These are phyloP conservation scores for Isurus oxyrinchus DNA, from an alignment of 2,113 vertebrate genomes.

Conservation along the genomic window DNA sequence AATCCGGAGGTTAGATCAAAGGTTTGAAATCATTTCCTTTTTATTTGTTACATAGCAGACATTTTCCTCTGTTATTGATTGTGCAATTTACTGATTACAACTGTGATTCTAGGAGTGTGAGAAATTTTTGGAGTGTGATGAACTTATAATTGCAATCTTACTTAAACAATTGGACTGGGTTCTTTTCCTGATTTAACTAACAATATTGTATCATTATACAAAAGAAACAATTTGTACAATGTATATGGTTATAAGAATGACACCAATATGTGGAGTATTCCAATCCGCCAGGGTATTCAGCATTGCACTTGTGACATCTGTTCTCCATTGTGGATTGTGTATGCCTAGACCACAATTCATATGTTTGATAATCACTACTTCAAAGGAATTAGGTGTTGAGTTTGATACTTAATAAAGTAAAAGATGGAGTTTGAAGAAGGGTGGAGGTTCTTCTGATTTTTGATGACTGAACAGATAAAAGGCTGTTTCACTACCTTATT, in stretches of 20 bases:
- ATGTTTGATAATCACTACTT: neutral
- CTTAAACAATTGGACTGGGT: neutral
- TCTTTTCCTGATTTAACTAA: conserved; percentile 5
- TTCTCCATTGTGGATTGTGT: conserved; percentile 5
- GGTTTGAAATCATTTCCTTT: neutral
- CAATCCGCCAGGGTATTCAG: neutral
- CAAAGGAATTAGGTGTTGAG: neutral
- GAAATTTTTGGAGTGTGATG: neutral
- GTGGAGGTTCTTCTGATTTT: neutral
- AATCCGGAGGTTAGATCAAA: neutral
- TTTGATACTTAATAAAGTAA: neutral
- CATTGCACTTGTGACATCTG: neutral
- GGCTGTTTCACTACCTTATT: neutral
- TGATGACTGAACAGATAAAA: neutral
- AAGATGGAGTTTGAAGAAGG: neutral
- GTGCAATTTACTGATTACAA: conserved; percentile 2
- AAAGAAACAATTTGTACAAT: neutral
- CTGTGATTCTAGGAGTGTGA: neutral
- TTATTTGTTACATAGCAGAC: neutral
- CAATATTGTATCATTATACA: neutral
- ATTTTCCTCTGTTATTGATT: neutral
- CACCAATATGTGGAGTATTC: neutral
- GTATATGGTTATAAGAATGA: neutral
- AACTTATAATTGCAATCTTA: neutral
- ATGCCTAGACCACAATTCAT: neutral